Conservation (phyloP, 2,888 invertebrate species). For the Catocala fraxini region DNA sequence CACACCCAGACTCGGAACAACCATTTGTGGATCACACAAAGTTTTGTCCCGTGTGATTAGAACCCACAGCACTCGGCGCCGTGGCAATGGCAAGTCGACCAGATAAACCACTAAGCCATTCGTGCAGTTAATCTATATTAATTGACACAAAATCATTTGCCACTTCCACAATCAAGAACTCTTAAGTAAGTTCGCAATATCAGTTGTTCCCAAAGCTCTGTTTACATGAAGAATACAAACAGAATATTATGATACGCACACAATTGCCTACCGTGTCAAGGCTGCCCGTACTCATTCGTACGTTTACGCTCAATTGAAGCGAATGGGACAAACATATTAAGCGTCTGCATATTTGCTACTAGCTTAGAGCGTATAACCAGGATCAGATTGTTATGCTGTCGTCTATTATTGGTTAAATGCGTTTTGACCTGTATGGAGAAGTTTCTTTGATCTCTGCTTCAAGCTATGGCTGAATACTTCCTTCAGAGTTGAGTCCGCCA, state of each 20-base stretch:
- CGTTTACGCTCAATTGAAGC: constrained; percentile 23
- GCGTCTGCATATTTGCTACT: constrained; percentile 14
- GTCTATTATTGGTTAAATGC: too few species aligned
- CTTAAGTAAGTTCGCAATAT: constrained; percentile 6
- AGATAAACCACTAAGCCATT: too few species aligned
- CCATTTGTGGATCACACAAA: neutral
- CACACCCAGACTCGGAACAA: too few species aligned
- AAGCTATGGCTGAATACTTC: too few species aligned
- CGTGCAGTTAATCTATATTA: neutral
- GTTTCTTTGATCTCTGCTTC: too few species aligned
- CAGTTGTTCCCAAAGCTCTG: constrained; percentile 12
- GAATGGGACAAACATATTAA: constrained; percentile 18
- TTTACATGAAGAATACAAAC: constrained; percentile 13
- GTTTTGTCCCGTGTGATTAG: neutral
- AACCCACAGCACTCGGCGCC: too few species aligned
- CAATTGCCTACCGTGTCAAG: constrained; percentile 24
- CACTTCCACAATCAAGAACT: neutral
- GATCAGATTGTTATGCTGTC: neutral
- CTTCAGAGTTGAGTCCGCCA: too few species aligned
- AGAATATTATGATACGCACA: constrained; percentile 14
- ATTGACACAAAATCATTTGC: neutral
- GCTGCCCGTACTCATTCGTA: constrained; percentile 6
- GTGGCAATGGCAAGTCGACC: too few species aligned
- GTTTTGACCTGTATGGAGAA: too few species aligned
- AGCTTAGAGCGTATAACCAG: neutral